A percentile compares a stretch with the other conserved stretches of the same genome.
These are phyloP conservation scores for Andrena dorsata DNA, from an alignment of 2,888 invertebrate genomes.

Conservation along the genomic window DNA sequence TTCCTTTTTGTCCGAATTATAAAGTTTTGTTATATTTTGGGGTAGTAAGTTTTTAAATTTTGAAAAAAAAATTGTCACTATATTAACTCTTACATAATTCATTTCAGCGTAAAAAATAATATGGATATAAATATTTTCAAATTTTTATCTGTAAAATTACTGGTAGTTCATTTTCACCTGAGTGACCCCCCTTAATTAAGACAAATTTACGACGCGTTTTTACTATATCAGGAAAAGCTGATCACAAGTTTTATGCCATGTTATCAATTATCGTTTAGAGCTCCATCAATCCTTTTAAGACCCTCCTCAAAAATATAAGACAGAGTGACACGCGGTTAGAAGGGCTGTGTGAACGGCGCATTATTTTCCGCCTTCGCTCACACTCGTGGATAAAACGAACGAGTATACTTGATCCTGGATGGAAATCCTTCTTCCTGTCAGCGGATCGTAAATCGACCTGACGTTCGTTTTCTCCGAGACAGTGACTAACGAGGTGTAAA, in stretches of 20 bases:
- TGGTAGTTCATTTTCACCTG: too few relatives aligned
- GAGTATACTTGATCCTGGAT: slow-evolving; percentile 59
- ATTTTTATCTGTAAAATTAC: too few relatives aligned
- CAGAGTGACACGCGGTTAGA: slow-evolving; percentile 40
- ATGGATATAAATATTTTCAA: too few relatives aligned
- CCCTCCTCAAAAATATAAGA: slow-evolving; percentile 16
- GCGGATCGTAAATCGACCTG: slow-evolving; percentile 70
- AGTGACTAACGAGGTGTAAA: slow-evolving; percentile 71
- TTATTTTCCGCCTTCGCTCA: slow-evolving; percentile 51
- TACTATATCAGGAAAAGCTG: background rate
- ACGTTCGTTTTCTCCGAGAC: slow-evolving; percentile 65
- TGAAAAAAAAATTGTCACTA: too few relatives aligned
- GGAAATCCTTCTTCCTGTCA: slow-evolving; percentile 72
- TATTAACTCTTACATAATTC: too few relatives aligned
- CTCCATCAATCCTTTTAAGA: slow-evolving; percentile 38
- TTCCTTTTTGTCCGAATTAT: too few relatives aligned
- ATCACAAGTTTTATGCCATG: background rate
- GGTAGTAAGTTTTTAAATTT: too few relatives aligned
- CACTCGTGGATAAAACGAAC: slow-evolving; percentile 53
- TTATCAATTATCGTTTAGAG: slow-evolving; percentile 30
- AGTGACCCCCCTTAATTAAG: too few relatives aligned
- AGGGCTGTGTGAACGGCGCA: slow-evolving; percentile 34
- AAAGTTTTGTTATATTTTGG: too few relatives aligned
- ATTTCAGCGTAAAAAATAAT: too few relatives aligned
- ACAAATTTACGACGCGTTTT: background rate